Evolutionary conservation across 2,797 vertebrate genomes (phyloP), one percentile per base, ranked within the genome.

Genomic region (Pelochelys cantorii): DNA sequence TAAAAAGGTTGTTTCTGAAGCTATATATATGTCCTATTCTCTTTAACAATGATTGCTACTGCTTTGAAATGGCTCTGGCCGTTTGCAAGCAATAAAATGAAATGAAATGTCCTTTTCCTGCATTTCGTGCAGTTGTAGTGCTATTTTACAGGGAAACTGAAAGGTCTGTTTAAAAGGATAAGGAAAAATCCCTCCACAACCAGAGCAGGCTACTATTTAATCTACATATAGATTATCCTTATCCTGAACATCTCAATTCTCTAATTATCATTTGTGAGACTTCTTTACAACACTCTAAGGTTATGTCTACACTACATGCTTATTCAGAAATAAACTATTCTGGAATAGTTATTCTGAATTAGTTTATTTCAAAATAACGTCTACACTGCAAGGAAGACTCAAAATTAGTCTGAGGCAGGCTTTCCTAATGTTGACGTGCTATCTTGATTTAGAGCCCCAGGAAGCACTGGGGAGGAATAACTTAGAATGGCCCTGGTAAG

Each of bases 41-140:
- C 29, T 85, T 94, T 88, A 56, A 91, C 62, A 85, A 79, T 86
- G n/a, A 8, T 92, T 86, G 8, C 9, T 89, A 65, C 79, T 91
- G 18, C 17, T 95, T 88, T 90, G n/a, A 79, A 82, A 89, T 79
- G 59, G 65, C 90, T 97, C 42, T 75, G 81, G 54, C 23, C 86
- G 20, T 60, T 77, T 93, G 4, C 3, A 60, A 79, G 54, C 87
- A 91, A 90, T 75, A 75, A 71, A 94, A 87, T 93, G 8, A 4
- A 62, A 12, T 31, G 42, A 79, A 62, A 85, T 74, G 4, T 18
- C 7, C 42, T 87, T 89, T 86, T 94, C 29, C 22, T 90, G 31
- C 88, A 37, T 84, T 10, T 59, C 90, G 3, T 92, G 71, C 62
- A 86, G 18, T 9, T 88, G 3, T 42, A 48, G n/a, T n/a, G n/a